Base-by-base conservation (phyloP, 2,888 invertebrate genomes). In the Orthonevra nobilis region DNA sequence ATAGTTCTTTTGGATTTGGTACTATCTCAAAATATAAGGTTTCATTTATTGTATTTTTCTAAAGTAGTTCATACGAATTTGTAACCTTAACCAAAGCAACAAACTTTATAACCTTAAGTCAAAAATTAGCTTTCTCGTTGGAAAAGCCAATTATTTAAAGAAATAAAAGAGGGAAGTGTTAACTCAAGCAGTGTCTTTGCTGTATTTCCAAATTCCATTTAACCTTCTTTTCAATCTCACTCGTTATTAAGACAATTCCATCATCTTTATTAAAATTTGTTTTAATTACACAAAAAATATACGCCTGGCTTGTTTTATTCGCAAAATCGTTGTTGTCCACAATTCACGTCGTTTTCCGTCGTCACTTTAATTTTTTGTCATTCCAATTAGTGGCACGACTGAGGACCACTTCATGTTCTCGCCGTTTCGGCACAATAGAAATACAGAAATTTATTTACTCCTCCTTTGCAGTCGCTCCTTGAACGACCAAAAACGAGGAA, bases 221-320 rank as follows among this genome's bases (percentile, higher is more conserved):
- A 36, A 28, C 15, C 28, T 12, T 20, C 23, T 23, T n/a, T 66
- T 52, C 44, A n/a, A n/a, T 20, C 23, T n/a, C 5, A n/a, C 14
- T 56, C 12, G 46, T 52, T 60, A 73, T 74, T 68, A 74, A 60
- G 73, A 46, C 48, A 44, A 12, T 60, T 60, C 60, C 68, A 38
- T 74, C 60, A 68, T 74, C 60, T 46, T 26, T 74, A 60, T 74
- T 52, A 74, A 68, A 74, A 60, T 60, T 68, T 46, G 32, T 60
- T 74, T 73, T 74, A 74, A 74, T 74, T 74, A 36, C 50, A 52
- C 30, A 68, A 48, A n/a, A 52, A 74, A 66, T 74, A 74, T 68
- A 52, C 23, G 60, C 44, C 30, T 3, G 52, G 20, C 23, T 19
- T 54, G 20, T 6, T 20, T 15, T 17, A 3, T 7, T n/a, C 12